Evolutionary conservation across 2,113 vertebrate species (phyloP).

Genomic region (Pholis gunnellus): DNA sequence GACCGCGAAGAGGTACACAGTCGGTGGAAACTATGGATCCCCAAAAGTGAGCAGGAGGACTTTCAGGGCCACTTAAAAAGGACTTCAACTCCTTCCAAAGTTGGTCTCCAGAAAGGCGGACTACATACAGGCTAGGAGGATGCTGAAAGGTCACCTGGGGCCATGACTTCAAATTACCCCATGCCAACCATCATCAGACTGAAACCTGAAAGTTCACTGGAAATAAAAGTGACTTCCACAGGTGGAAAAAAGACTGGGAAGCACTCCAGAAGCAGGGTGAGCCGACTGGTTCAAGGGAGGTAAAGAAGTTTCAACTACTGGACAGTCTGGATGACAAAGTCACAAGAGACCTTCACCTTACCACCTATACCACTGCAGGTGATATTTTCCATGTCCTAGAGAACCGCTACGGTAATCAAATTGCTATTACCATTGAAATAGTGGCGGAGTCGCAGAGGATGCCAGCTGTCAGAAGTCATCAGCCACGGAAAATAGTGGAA

Average conservation of each 20-base stretch:
- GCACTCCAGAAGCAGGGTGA: not conserved
- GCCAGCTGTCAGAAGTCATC: not conserved
- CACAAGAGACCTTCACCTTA: constrained; percentile 5
- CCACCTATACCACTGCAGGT: not conserved
- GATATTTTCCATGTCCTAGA: not conserved
- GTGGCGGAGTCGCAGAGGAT: not conserved
- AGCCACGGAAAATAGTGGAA: not conserved
- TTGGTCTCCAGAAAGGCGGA: not conserved
- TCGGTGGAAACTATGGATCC: not conserved
- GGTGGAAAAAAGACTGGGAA: too few relatives aligned
- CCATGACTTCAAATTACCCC: not conserved
- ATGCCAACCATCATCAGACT: not conserved
- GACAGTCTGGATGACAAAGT: constrained; percentile 44
- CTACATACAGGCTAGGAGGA: not conserved
- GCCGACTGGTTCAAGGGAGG: not conserved
- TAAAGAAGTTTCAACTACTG: constrained; percentile 38
- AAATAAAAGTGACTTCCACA: not conserved
- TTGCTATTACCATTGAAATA: not conserved
- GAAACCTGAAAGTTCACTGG: not conserved
- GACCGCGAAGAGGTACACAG: not conserved
- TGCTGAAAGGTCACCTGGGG: too few relatives aligned
- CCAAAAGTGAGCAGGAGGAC: not conserved
- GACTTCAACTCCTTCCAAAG: not conserved
- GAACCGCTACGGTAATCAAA: not conserved
- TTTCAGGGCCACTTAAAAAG: not conserved